Base-by-base conservation (phyloP, 1,140 invertebrate genomes). In the Pseudomyrmex flavicornis region DNA sequence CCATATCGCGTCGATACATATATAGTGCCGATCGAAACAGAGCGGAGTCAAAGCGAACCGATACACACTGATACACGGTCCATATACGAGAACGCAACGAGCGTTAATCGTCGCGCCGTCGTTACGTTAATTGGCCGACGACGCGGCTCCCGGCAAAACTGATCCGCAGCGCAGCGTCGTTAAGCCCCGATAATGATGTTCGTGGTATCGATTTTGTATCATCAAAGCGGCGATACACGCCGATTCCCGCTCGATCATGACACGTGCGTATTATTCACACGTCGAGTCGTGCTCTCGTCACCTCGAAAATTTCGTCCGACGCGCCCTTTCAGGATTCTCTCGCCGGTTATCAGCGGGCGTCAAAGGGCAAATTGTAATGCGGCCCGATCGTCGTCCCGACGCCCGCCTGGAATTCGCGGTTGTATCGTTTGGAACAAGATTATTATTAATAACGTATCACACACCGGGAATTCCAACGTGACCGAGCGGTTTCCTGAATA, bases 201-300 rank as follows among this genome's bases (percentile, higher is more conserved):
- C 83, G 73, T 44, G 72, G 52, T 85, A 79, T 72, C 83, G 84
- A 80, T 85, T 85, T 52, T 63, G 66, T 26, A 70, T 85, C 74
- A 80, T 85, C 73, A 79, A 85, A 86, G 66, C 65, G 26, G 26
- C 84, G 83, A 80, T 59, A 46, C 68, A 46, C 69, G 44, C 22
- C 26, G 65, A 82, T 61, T 50, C 44, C 26, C 72, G 66, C 50
- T 85, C 68, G 58, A 85, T 80, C 73, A 52, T 69, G 54, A 48
- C 20, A n/a, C 56, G 44, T 26, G 70, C 69, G 61, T 75, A 73
- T 75, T 74, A 74, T 75, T 74, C 48, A 59, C 69, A 63, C 79
- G 79, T 82, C 70, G 50, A 58, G 70, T 82, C 79, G 79, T 50
- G 20, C 59, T 26, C 54, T 80, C 66, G 56, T 80, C 76, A 80